These are phyloP conservation scores for Benitochromis conjunctus DNA, from an alignment of 2,113 vertebrate species.

Conservation along the genomic window DNA sequence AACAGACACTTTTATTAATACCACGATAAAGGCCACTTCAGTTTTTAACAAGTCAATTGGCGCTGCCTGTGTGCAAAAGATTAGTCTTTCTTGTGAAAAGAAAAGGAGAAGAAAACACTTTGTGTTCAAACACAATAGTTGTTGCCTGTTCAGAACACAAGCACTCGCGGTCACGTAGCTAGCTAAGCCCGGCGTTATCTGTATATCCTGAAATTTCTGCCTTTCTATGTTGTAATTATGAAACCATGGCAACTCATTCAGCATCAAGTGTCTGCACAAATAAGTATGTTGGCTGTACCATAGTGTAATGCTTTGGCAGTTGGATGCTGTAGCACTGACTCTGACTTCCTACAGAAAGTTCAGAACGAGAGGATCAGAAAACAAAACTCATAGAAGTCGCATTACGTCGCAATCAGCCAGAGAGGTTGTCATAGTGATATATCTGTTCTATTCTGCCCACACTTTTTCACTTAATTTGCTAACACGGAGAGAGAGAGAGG, in stretches of 20 bases:
- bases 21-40: not conserved
- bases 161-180: not conserved
- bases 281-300: not conserved
- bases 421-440: conserved; percentile 73
- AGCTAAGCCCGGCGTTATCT: not conserved
- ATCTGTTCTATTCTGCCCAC: conserved; percentile 55
- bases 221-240: not conserved
- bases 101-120: conserved; percentile 31
- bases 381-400: conserved; percentile 28
- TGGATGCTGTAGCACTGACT: not conserved
- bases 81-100: conserved; percentile 21
- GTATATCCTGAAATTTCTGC: not conserved
- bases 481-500: conserved; percentile 5
- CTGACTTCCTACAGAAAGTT: conserved; percentile 13
- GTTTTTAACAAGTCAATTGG: not conserved
- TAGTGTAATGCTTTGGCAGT: not conserved
- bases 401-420: conserved; percentile 49
- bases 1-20: conserved; percentile 1
- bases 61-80: not conserved
- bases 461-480: conserved; percentile 58
- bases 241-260: not conserved
- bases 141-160: not conserved
- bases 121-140: conserved; percentile 18
- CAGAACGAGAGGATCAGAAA: conserved; percentile 1
- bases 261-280: not conserved